Evolutionary conservation across 2,888 invertebrate species (phyloP).

Genomic region (Parascotia fuliginaria): DNA sequence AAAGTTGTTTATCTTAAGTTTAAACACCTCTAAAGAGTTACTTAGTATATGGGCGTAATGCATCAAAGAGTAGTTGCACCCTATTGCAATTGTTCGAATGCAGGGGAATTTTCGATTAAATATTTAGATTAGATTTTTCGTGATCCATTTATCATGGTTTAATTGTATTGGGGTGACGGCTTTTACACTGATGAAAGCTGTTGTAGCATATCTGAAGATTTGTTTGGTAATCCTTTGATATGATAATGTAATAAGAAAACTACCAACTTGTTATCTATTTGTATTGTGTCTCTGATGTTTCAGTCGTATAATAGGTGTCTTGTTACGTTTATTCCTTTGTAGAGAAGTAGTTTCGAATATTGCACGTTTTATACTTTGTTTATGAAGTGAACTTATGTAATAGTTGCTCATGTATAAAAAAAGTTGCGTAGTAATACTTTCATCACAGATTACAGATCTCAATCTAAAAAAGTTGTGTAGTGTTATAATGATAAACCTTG

Average conservation of each 20-base stretch:
- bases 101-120: constrained; percentile 84
- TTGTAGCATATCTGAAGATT: constrained; percentile 57
- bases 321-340: constrained; percentile 33
- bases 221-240: constrained; percentile 76
- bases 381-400: not conserved
- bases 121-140: constrained; percentile 85
- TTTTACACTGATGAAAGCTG: constrained; percentile 65
- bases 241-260: constrained; percentile 77
- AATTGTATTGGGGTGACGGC: constrained; percentile 76
- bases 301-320: constrained; percentile 24
- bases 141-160: constrained; percentile 83
- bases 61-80: constrained; percentile 33
- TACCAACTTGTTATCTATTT: constrained; percentile 34
- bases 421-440: not conserved
- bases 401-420: not conserved
- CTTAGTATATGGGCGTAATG: constrained; percentile 13
- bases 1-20: constrained; percentile 8
- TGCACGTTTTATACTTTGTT: constrained; percentile 7
- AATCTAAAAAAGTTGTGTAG: too few species aligned
- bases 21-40: constrained; percentile 28
- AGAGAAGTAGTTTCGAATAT: constrained; percentile 22
- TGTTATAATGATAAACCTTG: too few species aligned
- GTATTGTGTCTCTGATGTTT: constrained; percentile 25
- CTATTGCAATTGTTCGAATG: constrained; percentile 47
- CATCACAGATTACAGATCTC: too few species aligned